phyloP scores from a whole-genome alignment of 2,797 vertebrate genomes.

The Mormyrus hasselquistii region DNA sequence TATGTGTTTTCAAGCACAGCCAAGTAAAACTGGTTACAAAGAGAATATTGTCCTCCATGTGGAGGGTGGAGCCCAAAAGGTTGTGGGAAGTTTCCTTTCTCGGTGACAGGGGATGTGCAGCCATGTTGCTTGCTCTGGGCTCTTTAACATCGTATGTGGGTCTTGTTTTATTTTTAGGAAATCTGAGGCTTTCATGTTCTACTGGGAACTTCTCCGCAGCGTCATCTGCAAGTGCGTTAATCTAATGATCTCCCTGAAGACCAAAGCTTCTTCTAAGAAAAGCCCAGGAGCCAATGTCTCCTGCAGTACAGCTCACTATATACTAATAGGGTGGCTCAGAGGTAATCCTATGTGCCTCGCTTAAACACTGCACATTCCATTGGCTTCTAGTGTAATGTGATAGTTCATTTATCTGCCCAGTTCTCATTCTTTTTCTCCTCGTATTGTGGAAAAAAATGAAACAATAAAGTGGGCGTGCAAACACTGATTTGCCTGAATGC shows the following conservation, averaged over 20 bases:
- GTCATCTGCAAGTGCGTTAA: slow-evolving; percentile 34
- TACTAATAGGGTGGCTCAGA: no score
- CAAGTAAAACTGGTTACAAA: not conserved
- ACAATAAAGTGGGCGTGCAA: not conserved
- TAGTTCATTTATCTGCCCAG: not conserved
- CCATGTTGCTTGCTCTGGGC: slow-evolving; percentile 34
- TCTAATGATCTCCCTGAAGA: slow-evolving; percentile 60
- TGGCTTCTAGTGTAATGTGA: not conserved
- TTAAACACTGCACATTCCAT: not conserved
- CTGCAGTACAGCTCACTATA: not conserved
- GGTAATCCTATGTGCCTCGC: not conserved
- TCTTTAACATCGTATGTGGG: slow-evolving; percentile 36
- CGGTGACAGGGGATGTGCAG: slow-evolving; percentile 19
- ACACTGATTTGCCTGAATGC: not conserved
- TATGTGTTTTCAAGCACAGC: not conserved
- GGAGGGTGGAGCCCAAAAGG: not conserved
- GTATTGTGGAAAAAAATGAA: not conserved
- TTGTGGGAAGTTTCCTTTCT: not conserved
- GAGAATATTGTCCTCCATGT: not conserved
- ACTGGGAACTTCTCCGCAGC: slow-evolving; percentile 42
- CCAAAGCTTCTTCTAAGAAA: not conserved
- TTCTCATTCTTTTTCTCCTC: not conserved
- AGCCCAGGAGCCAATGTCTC: not conserved
- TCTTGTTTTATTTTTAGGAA: slow-evolving; percentile 42
- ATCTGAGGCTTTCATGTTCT: slow-evolving; percentile 33